Evolutionary conservation across 2,888 invertebrate genomes (phyloP).

Genomic region (Lymantria dispar): DNA sequence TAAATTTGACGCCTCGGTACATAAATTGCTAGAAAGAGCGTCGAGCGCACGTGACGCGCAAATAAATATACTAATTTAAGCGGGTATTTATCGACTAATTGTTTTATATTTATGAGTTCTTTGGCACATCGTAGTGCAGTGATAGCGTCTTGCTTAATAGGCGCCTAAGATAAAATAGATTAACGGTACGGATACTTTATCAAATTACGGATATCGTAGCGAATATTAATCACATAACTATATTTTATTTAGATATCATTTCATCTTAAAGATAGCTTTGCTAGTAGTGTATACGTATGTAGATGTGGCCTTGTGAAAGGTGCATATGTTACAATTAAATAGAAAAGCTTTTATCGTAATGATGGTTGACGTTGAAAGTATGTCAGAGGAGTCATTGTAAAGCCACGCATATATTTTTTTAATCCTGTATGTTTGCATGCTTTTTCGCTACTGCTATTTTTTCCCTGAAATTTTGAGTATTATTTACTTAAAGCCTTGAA

Average conservation of each 20-base stretch:
- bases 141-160: slow-evolving; percentile 44
- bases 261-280: no score
- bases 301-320: no score
- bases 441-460: slow-evolving; percentile 40
- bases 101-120: slow-evolving; percentile 68
- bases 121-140: slow-evolving; percentile 59
- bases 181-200: slow-evolving; percentile 51
- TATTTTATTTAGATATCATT: no score
- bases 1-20: slow-evolving; percentile 67
- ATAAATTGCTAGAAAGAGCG: slow-evolving; percentile 63
- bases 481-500: slow-evolving; percentile 57
- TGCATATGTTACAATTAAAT: slow-evolving; percentile 41
- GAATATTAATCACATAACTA: no score
- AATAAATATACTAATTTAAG: slow-evolving; percentile 74
- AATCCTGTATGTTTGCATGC: slow-evolving; percentile 46
- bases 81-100: slow-evolving; percentile 72
- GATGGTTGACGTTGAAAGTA: slow-evolving; percentile 44
- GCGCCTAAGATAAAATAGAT: slow-evolving; percentile 54
- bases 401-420: slow-evolving; percentile 43
- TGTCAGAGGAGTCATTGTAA: slow-evolving; percentile 46
- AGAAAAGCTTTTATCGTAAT: slow-evolving; percentile 54
- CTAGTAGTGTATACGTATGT: no score
- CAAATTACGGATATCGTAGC: no score
- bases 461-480: slow-evolving; percentile 47
- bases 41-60: slow-evolving; percentile 70